phyloP scores from a whole-genome alignment of 2,113 vertebrate genomes.

The Heliornis fulica region DNA sequence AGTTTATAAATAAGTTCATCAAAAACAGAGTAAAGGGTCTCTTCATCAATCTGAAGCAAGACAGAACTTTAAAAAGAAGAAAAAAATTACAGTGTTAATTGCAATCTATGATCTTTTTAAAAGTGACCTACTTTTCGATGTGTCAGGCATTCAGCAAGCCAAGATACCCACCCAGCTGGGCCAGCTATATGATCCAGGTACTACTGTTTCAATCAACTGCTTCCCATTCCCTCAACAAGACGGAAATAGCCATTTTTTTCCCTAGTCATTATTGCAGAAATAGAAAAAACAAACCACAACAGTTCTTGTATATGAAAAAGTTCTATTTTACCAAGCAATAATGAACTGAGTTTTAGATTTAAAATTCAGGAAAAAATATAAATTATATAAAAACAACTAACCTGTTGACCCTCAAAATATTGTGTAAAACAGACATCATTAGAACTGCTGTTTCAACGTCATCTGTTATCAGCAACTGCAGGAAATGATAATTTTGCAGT shows the following conservation, averaged over 20 bases:
- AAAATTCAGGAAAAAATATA: background rate
- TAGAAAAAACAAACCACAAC: background rate
- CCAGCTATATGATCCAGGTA: background rate
- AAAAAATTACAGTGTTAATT: background rate
- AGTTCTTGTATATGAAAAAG: background rate
- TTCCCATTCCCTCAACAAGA: background rate
- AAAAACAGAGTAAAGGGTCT: slow-evolving; percentile 78
- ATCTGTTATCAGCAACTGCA: slow-evolving; percentile 85
- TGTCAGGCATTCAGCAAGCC: background rate
- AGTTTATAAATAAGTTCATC: slow-evolving; percentile 90
- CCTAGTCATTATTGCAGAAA: too few relatives aligned
- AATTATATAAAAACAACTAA: slow-evolving; percentile 54
- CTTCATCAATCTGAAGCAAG: slow-evolving; percentile 71
- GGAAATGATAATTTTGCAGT: slow-evolving; percentile 84
- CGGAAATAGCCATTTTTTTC: background rate
- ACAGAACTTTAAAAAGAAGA: slow-evolving; percentile 71
- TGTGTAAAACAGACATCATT: slow-evolving; percentile 82
- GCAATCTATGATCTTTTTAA: background rate
- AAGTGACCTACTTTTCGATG: background rate
- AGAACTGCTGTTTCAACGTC: slow-evolving; percentile 76
- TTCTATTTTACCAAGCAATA: background rate
- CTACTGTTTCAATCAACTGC: background rate
- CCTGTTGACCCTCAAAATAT: slow-evolving; percentile 81
- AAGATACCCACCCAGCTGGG: background rate
- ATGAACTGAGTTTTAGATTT: background rate